A percentile compares a stretch with the other conserved stretches of the same genome.
Conservation (phyloP, 2,888 invertebrate genomes). For the Busseola fusca region DNA sequence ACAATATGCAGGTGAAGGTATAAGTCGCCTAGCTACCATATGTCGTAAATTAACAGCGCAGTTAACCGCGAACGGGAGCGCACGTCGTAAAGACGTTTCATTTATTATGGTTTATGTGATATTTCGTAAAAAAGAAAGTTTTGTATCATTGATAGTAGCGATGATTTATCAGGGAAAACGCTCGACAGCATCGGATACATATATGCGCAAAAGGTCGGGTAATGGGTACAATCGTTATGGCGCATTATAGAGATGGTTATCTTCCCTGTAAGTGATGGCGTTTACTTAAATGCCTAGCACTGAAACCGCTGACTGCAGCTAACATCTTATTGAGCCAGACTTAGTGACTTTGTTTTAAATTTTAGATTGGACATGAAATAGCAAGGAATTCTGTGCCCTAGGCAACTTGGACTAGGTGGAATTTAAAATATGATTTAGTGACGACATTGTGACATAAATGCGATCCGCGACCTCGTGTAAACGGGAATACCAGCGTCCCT, state of each 20-base stretch:
- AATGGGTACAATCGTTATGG: constrained; percentile 35
- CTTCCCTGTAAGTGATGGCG: constrained; percentile 29
- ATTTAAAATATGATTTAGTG: constrained; percentile 57
- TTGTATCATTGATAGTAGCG: constrained; percentile 44
- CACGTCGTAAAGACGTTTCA: constrained; percentile 45
- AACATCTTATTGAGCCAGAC: constrained; percentile 3
- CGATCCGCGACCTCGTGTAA: constrained; percentile 66
- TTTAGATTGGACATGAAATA: constrained; percentile 8
- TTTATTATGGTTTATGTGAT: constrained; percentile 46
- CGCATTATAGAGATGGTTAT: constrained; percentile 42
- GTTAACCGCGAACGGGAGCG: constrained; percentile 59
- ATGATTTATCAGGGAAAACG: constrained; percentile 53
- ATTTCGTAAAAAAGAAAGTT: constrained; percentile 59
- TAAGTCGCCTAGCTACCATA: constrained; percentile 66
- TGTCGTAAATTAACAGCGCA: constrained; percentile 70
- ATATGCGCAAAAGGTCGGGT: constrained; percentile 38
- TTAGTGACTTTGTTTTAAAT: constrained; percentile 6
- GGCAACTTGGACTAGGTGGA: constrained; percentile 46
- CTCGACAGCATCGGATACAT: constrained; percentile 40
- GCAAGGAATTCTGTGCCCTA: constrained; percentile 20
- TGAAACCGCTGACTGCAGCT: constrained; percentile 7
- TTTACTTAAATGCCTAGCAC: constrained; percentile 24
- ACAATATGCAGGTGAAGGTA: constrained; percentile 72
- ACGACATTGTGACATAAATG: constrained; percentile 67
- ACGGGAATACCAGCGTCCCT: constrained; percentile 79